phyloP scores from a whole-genome alignment of 2,888 invertebrate genomes.

The Drosophila fungiperda region DNA sequence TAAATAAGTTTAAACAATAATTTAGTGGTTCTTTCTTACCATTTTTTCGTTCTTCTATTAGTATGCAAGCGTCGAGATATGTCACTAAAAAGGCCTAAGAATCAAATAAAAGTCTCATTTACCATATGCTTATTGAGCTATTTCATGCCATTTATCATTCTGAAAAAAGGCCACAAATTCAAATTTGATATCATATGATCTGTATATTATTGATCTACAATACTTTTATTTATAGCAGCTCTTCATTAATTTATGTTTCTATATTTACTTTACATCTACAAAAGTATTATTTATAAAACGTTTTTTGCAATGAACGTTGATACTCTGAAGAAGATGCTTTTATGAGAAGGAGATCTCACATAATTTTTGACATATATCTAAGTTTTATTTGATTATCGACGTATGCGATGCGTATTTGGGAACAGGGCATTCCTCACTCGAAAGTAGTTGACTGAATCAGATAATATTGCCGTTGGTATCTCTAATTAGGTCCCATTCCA shows the following conservation, averaged over 20 bases:
- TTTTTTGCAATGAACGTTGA: no score
- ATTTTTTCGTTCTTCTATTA: neutral
- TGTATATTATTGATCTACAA: neutral
- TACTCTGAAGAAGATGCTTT: no score
- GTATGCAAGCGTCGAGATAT: neutral
- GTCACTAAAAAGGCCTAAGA: neutral
- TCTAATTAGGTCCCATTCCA: constrained; percentile 19
- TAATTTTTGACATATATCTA: neutral
- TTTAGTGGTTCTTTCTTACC: neutral
- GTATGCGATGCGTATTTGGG: neutral
- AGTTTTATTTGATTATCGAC: neutral
- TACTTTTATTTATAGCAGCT: neutral
- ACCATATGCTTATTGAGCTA: neutral
- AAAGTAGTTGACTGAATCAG: neutral
- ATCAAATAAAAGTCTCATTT: neutral
- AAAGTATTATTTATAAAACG: neutral
- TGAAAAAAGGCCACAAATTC: neutral
- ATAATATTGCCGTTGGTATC: constrained; percentile 11
- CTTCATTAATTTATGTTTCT: neutral
- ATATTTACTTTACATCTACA: neutral
- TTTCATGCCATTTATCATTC: neutral
- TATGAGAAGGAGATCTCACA: no score
- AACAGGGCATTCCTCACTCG: no score
- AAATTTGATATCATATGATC: no score
- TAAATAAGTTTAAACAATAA: neutral